Evolutionary conservation across 2,888 invertebrate species (phyloP).

Genomic region (Acleris cristana): DNA sequence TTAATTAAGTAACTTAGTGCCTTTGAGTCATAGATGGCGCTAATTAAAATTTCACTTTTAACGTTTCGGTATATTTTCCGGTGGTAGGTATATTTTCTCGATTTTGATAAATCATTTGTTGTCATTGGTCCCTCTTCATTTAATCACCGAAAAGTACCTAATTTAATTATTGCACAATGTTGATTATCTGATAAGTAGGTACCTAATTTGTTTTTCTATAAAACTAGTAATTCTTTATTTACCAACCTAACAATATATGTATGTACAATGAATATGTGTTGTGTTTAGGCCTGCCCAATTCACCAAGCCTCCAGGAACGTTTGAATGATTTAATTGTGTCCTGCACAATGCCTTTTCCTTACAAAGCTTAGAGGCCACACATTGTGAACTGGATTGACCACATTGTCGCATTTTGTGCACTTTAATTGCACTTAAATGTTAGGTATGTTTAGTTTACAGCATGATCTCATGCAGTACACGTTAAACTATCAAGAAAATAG

Average conservation of each 20-base stretch:
- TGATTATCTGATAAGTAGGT: too few relatives aligned
- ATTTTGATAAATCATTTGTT: too few relatives aligned
- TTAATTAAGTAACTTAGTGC: background rate
- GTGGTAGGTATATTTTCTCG: too few relatives aligned
- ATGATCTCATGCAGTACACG: constrained; percentile 2
- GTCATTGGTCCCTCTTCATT: too few relatives aligned
- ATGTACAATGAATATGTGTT: background rate
- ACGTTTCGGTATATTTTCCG: background rate
- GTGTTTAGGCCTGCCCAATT: constrained; percentile 14
- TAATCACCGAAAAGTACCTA: too few relatives aligned
- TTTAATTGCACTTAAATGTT: constrained; percentile 52
- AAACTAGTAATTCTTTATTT: too few relatives aligned
- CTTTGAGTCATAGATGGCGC: constrained; percentile 5
- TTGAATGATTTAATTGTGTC: constrained; percentile 49
- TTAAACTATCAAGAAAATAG: background rate
- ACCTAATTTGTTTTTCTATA: too few relatives aligned
- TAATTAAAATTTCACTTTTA: background rate
- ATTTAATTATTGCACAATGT: too few relatives aligned
- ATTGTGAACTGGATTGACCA: constrained; percentile 53
- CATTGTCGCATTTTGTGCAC: constrained; percentile 57
- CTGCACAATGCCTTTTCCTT: constrained; percentile 31
- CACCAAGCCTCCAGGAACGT: constrained; percentile 33
- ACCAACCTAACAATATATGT: too few relatives aligned
- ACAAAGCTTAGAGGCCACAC: constrained; percentile 50
- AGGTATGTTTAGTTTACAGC: constrained; percentile 12